phyloP scores from a whole-genome alignment of 2,797 vertebrate genomes.

The Rhodeus uyekii region DNA sequence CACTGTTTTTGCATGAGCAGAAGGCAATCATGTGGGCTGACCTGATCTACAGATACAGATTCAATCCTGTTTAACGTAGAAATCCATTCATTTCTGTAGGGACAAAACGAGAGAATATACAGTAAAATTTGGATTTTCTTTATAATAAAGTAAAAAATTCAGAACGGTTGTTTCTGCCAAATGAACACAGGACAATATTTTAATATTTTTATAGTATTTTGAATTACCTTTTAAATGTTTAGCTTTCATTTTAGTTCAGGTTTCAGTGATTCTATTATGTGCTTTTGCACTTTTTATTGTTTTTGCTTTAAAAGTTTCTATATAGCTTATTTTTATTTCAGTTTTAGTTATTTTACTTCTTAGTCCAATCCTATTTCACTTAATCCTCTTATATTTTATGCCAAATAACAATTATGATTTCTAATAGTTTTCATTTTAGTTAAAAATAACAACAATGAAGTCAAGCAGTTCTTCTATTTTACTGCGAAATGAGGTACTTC shows the following conservation, averaged over 20 bases:
- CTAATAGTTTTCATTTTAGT: not conserved
- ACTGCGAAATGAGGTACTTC: not conserved
- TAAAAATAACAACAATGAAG: not conserved
- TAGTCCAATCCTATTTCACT: not conserved
- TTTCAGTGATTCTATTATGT: not conserved
- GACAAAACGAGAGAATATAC: no score
- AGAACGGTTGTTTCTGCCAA: not conserved
- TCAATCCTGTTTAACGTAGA: not conserved
- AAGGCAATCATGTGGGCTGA: conserved; percentile 20
- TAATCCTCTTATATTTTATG: not conserved
- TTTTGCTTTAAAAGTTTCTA: not conserved
- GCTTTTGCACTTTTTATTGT: not conserved
- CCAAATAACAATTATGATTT: not conserved
- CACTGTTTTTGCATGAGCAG: not conserved
- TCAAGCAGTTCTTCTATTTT: not conserved
- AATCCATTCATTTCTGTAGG: not conserved
- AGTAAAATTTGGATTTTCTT: not conserved
- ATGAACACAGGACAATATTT: not conserved
- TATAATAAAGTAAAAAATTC: not conserved
- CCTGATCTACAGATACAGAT: conserved; percentile 11
- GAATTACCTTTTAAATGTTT: not conserved
- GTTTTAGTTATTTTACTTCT: not conserved
- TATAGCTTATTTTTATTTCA: not conserved
- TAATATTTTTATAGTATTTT: not conserved
- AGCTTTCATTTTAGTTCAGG: not conserved